Evolutionary conservation across 2,797 vertebrate genomes (phyloP), one percentile per base, ranked within the genome.

Genomic region (Erpetoichthys calabaricus): DNA sequence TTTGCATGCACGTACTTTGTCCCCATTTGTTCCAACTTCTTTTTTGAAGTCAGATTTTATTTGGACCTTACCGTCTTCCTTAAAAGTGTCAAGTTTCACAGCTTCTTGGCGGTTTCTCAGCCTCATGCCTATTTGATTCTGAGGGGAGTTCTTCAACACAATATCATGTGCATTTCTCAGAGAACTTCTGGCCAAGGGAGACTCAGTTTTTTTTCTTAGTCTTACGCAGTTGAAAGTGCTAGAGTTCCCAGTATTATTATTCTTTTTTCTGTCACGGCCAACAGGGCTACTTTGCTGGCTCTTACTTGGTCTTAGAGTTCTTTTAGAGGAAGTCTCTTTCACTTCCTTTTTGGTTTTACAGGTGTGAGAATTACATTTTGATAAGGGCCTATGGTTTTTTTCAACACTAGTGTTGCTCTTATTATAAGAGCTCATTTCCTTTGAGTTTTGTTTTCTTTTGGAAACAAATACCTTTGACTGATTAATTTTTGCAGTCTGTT

Each of bases 371-470:
- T n/a, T 49, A 3, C 7, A 7, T n/a, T 49, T 49, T 49, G 5
- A 49, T 7, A 7, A 7, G 7, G 7, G 7, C 47, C 47, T n/a
- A 7, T 49, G 47, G n/a, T 7, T 49, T 7, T 3, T 1, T 49
- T 3, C n/a, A n/a, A 49, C 47, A 49, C 6, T 49, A 49, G 4
- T 49, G 47, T 7, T 8, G 5, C 50, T 3, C 8, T 6, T 5
- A 45, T 45, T 79, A 77, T 71, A 73, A 72, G 70, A 68, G 42
- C 58, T 70, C 81, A 60, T 74, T 64, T 60, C 77, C 75, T 73
- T 78, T 84, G 72, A 69, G 56, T 78, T 77, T 51, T 70, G 68
- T 54, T 60, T 58, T 52, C 56, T 60, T 65, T 65, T 67, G 45
- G 65, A 62, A 55, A 64, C 61, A 51, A 76, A 78, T 45, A 75